phyloP scores from a whole-genome alignment of 2,113 vertebrate species.

The Pelodiscus sinensis region DNA sequence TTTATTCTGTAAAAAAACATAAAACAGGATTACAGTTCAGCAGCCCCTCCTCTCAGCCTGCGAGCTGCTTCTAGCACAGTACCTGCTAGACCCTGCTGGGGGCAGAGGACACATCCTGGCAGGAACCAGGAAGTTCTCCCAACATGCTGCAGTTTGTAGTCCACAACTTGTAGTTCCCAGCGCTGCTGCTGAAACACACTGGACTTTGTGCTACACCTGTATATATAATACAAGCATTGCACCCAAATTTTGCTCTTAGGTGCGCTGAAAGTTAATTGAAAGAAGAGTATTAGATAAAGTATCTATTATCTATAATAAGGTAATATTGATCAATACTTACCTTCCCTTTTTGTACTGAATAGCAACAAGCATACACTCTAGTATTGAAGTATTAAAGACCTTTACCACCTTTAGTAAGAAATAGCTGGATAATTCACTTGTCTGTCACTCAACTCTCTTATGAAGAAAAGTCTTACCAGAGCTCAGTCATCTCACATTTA shows the following conservation, averaged over 20 bases:
- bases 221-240: fast-evolving
- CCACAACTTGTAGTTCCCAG: no score
- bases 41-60: no score
- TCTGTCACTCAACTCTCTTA: not conserved
- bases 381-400: not conserved
- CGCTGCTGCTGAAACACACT: no score
- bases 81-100: no score
- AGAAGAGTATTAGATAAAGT: not conserved
- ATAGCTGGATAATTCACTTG: not conserved
- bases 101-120: no score
- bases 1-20: no score
- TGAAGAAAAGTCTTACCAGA: not conserved
- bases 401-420: not conserved
- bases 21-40: no score
- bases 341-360: not conserved
- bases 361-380: fast-evolving
- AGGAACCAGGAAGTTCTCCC: no score
- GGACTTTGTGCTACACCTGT: no score
- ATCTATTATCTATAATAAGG: fast-evolving
- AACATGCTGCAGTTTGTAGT: no score
- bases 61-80: no score
- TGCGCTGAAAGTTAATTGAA: not conserved
- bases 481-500: not conserved
- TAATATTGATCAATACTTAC: not conserved
- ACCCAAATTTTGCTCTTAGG: not conserved